phyloP scores from a whole-genome alignment of 2,797 vertebrate species.

The Setipinna tenuifilis region DNA sequence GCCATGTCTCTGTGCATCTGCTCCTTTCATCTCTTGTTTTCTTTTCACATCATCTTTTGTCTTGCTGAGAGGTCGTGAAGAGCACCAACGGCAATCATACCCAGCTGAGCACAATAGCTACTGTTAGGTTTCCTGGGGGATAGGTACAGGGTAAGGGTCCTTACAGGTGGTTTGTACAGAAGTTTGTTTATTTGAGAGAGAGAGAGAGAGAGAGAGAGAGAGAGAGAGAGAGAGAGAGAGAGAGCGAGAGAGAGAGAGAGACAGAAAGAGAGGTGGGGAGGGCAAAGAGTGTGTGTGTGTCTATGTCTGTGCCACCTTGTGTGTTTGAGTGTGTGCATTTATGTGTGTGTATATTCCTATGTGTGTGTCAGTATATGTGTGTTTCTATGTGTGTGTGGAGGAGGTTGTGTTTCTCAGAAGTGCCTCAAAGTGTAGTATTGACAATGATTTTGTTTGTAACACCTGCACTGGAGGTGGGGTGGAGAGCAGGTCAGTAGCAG shows the following conservation, averaged over 20 bases:
- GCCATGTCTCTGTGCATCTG: neutral
- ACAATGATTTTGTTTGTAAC: too few relatives aligned
- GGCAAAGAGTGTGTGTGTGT: neutral
- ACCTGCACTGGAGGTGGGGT: too few relatives aligned
- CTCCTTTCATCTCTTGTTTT: neutral
- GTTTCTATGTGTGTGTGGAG: neutral
- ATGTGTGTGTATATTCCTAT: too few relatives aligned
- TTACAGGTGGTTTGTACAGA: neutral
- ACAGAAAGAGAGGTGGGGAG: too few relatives aligned
- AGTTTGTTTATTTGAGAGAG: neutral
- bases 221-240: neutral
- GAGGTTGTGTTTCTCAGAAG: neutral
- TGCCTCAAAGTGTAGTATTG: neutral
- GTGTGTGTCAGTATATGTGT: neutral
- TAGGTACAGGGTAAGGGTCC: neutral
- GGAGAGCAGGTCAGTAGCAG: too few relatives aligned
- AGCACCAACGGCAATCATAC: neutral
- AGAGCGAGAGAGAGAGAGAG: too few relatives aligned
- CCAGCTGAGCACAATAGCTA: neutral
- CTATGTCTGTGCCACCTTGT: neutral
- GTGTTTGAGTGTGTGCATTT: neutral
- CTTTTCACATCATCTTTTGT: neutral
- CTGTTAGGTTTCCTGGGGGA: neutral
- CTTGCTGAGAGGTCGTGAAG: neutral
- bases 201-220: slow-evolving; percentile 12